phyloP scores from a whole-genome alignment of 2,888 invertebrate genomes.

The Melikaiella ostensackeni region DNA sequence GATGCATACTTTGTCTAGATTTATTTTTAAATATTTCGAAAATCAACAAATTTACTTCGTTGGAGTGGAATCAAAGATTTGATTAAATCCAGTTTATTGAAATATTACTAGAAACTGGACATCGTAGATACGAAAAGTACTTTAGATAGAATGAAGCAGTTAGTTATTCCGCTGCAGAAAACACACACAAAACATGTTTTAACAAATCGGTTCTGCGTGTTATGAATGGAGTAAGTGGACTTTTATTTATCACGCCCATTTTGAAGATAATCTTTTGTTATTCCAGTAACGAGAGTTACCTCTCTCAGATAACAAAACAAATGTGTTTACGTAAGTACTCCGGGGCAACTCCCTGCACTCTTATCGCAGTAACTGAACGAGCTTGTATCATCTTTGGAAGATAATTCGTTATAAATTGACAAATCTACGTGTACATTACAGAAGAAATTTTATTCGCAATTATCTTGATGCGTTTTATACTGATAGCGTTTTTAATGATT shows the following conservation, averaged over 20 bases:
- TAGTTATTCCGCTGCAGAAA: not conserved
- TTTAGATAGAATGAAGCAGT: not conserved
- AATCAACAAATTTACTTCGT: too few species aligned
- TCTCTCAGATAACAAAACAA: slow-evolving; percentile 61
- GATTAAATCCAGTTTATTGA: not conserved
- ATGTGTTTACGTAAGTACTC: slow-evolving; percentile 60
- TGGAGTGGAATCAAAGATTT: not conserved
- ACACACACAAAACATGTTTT: not conserved
- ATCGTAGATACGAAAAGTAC: not conserved
- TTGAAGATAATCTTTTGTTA: slow-evolving; percentile 50
- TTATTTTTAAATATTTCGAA: too few species aligned
- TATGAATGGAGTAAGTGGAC: slow-evolving; percentile 23
- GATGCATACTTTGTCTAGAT: too few species aligned
- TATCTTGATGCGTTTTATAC: slow-evolving; percentile 36
- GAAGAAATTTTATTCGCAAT: not conserved
- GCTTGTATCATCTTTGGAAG: slow-evolving; percentile 55
- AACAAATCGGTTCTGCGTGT: not conserved
- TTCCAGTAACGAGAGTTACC: slow-evolving; percentile 52
- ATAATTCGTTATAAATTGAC: slow-evolving; percentile 56
- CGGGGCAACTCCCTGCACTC: slow-evolving; percentile 57
- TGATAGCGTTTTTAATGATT: slow-evolving; percentile 46
- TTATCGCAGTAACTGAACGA: slow-evolving; percentile 60
- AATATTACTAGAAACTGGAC: not conserved
- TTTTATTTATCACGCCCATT: slow-evolving; percentile 50
- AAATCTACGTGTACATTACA: slow-evolving; percentile 36